Evolutionary conservation across 2,113 vertebrate genomes (phyloP).

Genomic region (Oryzias melastigma): DNA sequence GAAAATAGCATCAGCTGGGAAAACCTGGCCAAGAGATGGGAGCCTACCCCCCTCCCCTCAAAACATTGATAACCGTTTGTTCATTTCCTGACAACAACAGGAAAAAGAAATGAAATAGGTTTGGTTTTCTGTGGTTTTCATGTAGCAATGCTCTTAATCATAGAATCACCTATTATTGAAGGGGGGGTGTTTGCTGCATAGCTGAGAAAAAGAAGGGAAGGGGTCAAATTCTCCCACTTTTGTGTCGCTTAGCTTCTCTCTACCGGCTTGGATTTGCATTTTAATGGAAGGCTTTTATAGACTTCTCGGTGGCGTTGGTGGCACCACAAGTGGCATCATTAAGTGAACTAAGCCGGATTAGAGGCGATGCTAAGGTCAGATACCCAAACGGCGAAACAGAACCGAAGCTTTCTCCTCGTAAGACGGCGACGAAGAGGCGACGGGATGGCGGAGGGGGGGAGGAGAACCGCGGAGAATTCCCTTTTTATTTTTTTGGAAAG

Average conservation of each 20-base stretch:
- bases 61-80: slow-evolving; percentile 98
- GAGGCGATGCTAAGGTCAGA: slow-evolving; percentile 96
- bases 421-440: slow-evolving; percentile 61
- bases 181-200: slow-evolving; percentile 67
- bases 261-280: slow-evolving; percentile 98
- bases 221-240: slow-evolving; percentile 87
- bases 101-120: slow-evolving; percentile 80
- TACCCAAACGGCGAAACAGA: slow-evolving; percentile 87
- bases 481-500: slow-evolving; percentile 10
- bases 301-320: slow-evolving; percentile 90
- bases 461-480: slow-evolving; percentile 26
- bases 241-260: slow-evolving; percentile 90
- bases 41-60: slow-evolving; percentile 76
- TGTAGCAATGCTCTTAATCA: slow-evolving; percentile 87
- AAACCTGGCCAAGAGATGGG: slow-evolving; percentile 89
- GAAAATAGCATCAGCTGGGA: slow-evolving; percentile 91
- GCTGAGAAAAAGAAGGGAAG: slow-evolving; percentile 48
- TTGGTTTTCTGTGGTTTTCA: slow-evolving; percentile 76
- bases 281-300: slow-evolving; percentile 99
- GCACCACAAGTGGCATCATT: slow-evolving; percentile 99
- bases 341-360: slow-evolving; percentile 99
- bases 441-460: neutral
- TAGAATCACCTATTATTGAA: slow-evolving; percentile 88
- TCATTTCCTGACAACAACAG: slow-evolving; percentile 99
- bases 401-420: slow-evolving; percentile 86